Base-by-base conservation (phyloP, 2,797 vertebrate species). In the Strix occidentalis region DNA sequence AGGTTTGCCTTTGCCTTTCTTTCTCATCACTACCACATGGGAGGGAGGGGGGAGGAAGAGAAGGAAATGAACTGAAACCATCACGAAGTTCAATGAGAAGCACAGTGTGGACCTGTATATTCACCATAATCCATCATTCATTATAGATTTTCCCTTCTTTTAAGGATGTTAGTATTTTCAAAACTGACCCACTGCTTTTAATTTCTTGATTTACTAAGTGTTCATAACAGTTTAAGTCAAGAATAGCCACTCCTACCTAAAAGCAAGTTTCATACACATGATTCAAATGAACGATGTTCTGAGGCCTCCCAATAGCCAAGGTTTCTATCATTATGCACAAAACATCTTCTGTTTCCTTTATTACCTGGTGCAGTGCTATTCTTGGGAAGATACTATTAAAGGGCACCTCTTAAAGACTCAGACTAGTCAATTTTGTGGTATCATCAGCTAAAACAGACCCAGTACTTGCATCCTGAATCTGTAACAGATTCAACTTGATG, bases 311-410 rank as follows among this genome's bases (percentile, higher is more conserved):
- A 76, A 24, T 3, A 72, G 35, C 11, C 24, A 70, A 76, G 4
- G 15, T 66, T 87, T 69, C 66, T 57, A 43, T 11, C 15, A 69
- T 25, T 13, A 53, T 12, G 28, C 15, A 89, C 4, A 16, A 46
- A 88, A 69, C 6, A 61, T 12, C 21, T 48, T 78, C 17, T 25
- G 0, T 35, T 71, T 84, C 45, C 23, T 79, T 75, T 56, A 74
- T 63, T 29, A 70, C 16, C 39, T 5, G 0, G 8, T 41, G 9
- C 10, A 60, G 23, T 3, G 0, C 9, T 63, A 8, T 18, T 82
- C 21, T 72, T 56, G 35, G 13, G 19, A 92, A 87, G n/a, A 37
- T 10, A 61, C 16, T 51, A 65, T 8, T 72, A 60, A 70, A 43
- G 23, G 4, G 26, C 31, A 76, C 5, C 4, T 70, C 63, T 48